A percentile compares a stretch with the other conserved stretches of the same genome.
phyloP scores from a whole-genome alignment of 2,113 vertebrate species.

The Natator depressus region DNA sequence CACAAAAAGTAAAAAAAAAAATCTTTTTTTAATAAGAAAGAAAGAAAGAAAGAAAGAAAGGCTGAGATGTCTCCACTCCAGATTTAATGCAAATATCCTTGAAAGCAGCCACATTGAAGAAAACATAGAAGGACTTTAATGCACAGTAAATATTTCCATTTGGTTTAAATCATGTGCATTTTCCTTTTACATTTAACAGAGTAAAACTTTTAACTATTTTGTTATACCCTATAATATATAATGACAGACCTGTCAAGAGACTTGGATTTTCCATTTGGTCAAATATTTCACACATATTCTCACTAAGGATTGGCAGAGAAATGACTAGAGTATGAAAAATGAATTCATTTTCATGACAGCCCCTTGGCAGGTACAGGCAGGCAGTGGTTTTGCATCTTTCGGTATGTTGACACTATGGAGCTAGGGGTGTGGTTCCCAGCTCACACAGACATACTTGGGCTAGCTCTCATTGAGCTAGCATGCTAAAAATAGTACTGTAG shows the following conservation, averaged over 20 bases:
- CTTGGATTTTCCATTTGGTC: slow-evolving; percentile 54
- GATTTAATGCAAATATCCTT: slow-evolving; percentile 17
- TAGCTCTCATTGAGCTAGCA: background rate
- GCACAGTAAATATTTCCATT: slow-evolving; percentile 36
- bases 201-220: slow-evolving; percentile 70
- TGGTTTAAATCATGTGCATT: slow-evolving; percentile 74
- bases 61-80: slow-evolving; percentile 41
- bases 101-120: slow-evolving; percentile 30
- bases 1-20: slow-evolving; percentile 57
- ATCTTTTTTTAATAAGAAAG: slow-evolving; percentile 57
- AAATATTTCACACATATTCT: slow-evolving; percentile 42
- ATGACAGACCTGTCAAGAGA: slow-evolving; percentile 65
- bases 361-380: slow-evolving; percentile 42
- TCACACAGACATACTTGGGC: background rate
- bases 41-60: background rate
- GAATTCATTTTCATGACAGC: slow-evolving; percentile 39
- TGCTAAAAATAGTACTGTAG: background rate
- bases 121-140: slow-evolving; percentile 24
- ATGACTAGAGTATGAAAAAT: slow-evolving; percentile 19
- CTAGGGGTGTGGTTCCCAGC: background rate
- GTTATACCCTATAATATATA: slow-evolving; percentile 61
- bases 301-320: slow-evolving; percentile 46
- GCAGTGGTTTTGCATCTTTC: background rate
- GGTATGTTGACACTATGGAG: background rate
- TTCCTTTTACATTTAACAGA: slow-evolving; percentile 61